Evolutionary conservation across 1,140 invertebrate genomes (phyloP), one percentile per base, ranked within the genome.

Genomic region (Heliothis virescens): DNA sequence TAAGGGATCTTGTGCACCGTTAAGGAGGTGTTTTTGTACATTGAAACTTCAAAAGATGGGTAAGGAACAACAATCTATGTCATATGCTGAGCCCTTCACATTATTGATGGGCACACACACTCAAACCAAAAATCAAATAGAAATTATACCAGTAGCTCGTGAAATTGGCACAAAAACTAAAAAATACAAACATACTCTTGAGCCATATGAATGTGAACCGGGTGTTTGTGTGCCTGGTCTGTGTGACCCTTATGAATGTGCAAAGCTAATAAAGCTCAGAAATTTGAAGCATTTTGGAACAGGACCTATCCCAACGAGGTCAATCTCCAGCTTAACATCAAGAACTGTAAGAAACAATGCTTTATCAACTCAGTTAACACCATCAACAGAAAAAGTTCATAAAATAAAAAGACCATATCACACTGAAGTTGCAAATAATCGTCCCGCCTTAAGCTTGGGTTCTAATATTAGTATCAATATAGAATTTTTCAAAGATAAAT

Each of bases 381-480:
- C 34, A 41, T 41, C 34, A 41, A 67, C 13, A n/a, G 41, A 57
- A 50, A 10, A n/a, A 13, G n/a, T 55, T 52, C 12, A 67, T 47
- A 2, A 1, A 60, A n/a, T 4, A 11, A 9, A 15, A 3, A 34
- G 11, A n/a, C 50, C 41, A 41, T 48, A 41, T 29, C 50, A 50
- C 9, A 29, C n/a, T 81, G 67, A 53, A 41, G 34, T 41, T 41
- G 34, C 5, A 41, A 9, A 41, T 41, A 5, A 41, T 41, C 34
- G 34, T 41, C 80, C 83, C 74, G 57, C 67, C 52, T 83, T 85
- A 34, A 63, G 73, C 16, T 48, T 87, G 41, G 84, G 86, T 55
- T 89, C 87, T 53, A 86, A 26, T 53, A 85, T 87, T 41, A 86
- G 82, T 79, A 87, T 87, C 62, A 75, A 86, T 74, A 67, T 87